A percentile compares a stretch with the other conserved stretches of the same genome.
Evolutionary conservation across 2,888 invertebrate species (phyloP).

Genomic region (Schizaphis graminum): DNA sequence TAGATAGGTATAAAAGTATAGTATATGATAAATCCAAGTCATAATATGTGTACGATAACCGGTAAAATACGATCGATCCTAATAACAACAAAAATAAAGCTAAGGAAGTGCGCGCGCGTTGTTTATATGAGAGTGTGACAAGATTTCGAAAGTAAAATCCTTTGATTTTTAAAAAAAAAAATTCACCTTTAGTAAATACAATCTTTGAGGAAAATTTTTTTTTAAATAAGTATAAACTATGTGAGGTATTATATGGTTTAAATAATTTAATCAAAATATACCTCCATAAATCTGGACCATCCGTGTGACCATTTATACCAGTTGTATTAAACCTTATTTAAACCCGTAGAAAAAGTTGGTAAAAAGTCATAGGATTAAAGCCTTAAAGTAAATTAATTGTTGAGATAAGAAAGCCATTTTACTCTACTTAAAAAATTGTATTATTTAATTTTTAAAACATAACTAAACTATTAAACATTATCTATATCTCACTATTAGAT

Average conservation of each 20-base stretch:
- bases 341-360: neutral
- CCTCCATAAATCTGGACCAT: neutral
- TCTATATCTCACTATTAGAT: neutral
- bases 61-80: neutral
- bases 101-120: neutral
- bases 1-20: neutral
- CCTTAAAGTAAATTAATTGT: neutral
- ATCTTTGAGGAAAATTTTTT: neutral
- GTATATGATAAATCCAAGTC: neutral
- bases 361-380: neutral
- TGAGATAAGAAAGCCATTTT: too few relatives aligned
- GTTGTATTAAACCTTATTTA: too few relatives aligned
- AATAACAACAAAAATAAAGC: neutral
- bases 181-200: neutral
- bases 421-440: neutral
- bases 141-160: neutral
- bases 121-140: neutral
- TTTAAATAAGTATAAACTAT: neutral
- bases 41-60: neutral
- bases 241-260: neutral
- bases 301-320: neutral
- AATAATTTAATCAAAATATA: neutral
- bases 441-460: neutral
- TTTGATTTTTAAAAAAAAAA: neutral
- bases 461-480: neutral